Evolutionary conservation across 2,888 invertebrate genomes (phyloP), one percentile per base, ranked within the genome.

Genomic region (Malacosoma neustria): DNA sequence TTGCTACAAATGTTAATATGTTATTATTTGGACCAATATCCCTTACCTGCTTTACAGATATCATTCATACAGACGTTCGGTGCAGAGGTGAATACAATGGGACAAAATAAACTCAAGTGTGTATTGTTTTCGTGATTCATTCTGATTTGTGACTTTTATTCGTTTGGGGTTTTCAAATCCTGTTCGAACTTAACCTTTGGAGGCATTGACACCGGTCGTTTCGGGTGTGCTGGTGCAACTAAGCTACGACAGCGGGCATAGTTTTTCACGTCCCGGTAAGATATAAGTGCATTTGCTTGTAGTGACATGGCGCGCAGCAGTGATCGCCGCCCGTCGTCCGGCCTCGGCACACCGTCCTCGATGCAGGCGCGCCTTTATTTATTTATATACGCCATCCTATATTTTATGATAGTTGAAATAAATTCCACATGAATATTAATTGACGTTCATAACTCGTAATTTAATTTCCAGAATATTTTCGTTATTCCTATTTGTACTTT

Each of bases 221-320:
- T 58, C 49, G 51, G 51, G 57, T 70, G 68, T 71, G 71, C 70
- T 73, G 76, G 75, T 61, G 70, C 76, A 76, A 71, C 75, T 76
- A 72, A 77, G 72, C 70, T 71, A 72, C 72, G 74, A 69, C 72
- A 72, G 67, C 68, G 72, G 60, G 68, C 68, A 66, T 61, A 63
- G 61, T 70, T 74, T 76, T 73, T 76, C 81, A 82, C 80, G 79
- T 81, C 80, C 79, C 77, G 70, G 75, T 68, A 75, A 72, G 66
- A 81, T 80, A 81, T 87, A 87, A 87, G 86, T 87, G 86, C 86
- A 81, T 87, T 87, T 85, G 75, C 86, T 85, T 86, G 86, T 87
- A 72, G 70, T 71, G 63, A 76, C 84, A 74, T 61, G 82, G 69
- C 80, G 72, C 74, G 74, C 60, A 72, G 71, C 69, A 62, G 77